These are phyloP conservation scores for Apolygus lucorum DNA, from an alignment of 1,140 invertebrate genomes.

Conservation along the genomic window DNA sequence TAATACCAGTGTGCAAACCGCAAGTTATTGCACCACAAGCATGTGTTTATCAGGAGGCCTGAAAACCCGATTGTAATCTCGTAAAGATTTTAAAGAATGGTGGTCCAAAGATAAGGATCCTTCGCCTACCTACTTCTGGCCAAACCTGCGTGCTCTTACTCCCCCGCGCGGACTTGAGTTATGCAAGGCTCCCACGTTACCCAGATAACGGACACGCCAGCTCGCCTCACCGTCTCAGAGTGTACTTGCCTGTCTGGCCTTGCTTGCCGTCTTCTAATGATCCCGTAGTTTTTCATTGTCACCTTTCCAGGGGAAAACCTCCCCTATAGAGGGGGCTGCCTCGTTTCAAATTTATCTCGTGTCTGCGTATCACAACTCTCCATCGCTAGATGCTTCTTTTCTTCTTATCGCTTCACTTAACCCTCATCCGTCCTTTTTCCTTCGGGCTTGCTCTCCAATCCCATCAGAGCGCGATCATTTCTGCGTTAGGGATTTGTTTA, in stretches of 20 bases:
- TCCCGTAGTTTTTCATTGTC: conserved; percentile 11
- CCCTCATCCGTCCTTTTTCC: neutral
- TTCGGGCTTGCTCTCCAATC: neutral
- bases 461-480: neutral
- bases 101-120: neutral
- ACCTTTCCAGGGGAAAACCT: neutral
- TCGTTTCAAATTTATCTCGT: conserved; percentile 14
- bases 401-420: conserved; percentile 11
- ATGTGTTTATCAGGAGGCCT: too few species aligned
- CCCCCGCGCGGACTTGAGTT: conserved; percentile 11
- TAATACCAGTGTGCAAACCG: too few species aligned
- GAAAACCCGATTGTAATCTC: neutral
- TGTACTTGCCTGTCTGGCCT: neutral
- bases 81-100: conserved; percentile 4
- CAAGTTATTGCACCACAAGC: too few species aligned
- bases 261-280: neutral
- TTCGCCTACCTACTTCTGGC: neutral
- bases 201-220: conserved; percentile 5
- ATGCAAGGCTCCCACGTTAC: conserved; percentile 10
- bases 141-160: neutral
- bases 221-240: neutral
- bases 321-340: neutral
- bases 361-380: neutral
- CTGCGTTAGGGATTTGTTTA: conserved; percentile 7
- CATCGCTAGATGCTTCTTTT: conserved; percentile 1